These are phyloP conservation scores for Hippoglossus stenolepis DNA, from an alignment of 2,113 vertebrate genomes.

Conservation along the genomic window DNA sequence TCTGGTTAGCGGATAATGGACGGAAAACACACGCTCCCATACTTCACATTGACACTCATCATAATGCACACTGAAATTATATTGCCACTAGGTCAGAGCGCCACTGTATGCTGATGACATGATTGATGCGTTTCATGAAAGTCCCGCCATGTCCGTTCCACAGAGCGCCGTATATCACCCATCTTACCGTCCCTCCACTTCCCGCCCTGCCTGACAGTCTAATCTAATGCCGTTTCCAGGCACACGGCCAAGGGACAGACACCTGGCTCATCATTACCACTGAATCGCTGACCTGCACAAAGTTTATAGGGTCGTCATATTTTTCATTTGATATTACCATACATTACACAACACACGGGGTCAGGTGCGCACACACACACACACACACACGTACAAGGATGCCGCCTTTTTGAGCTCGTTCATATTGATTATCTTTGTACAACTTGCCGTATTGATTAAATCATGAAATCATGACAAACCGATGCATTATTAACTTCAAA, in stretches of 20 bases:
- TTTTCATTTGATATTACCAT: slow-evolving; percentile 22
- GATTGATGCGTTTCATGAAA: slow-evolving; percentile 66
- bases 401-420: slow-evolving; percentile 1
- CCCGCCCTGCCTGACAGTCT: slow-evolving; percentile 14
- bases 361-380: background rate
- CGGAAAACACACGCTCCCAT: slow-evolving; percentile 1
- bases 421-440: slow-evolving; percentile 38
- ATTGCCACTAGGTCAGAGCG: slow-evolving; percentile 32
- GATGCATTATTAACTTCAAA: slow-evolving; percentile 46
- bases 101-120: slow-evolving; percentile 14
- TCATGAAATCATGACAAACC: slow-evolving; percentile 28
- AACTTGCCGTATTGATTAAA: slow-evolving; percentile 33
- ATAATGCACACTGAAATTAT: slow-evolving; percentile 47
- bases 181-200: background rate
- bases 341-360: slow-evolving; percentile 3
- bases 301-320: slow-evolving; percentile 29
- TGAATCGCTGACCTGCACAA: slow-evolving; percentile 62
- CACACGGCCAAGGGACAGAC: slow-evolving; percentile 58
- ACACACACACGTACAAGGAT: background rate
- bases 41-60: slow-evolving; percentile 52
- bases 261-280: slow-evolving; percentile 63
- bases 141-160: slow-evolving; percentile 28
- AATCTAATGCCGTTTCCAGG: slow-evolving; percentile 68
- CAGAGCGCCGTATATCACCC: background rate
- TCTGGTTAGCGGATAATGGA: slow-evolving; percentile 14